These are phyloP conservation scores for Tympanoctomys barrerae DNA, from an alignment of 2,797 vertebrate genomes.

Conservation along the genomic window DNA sequence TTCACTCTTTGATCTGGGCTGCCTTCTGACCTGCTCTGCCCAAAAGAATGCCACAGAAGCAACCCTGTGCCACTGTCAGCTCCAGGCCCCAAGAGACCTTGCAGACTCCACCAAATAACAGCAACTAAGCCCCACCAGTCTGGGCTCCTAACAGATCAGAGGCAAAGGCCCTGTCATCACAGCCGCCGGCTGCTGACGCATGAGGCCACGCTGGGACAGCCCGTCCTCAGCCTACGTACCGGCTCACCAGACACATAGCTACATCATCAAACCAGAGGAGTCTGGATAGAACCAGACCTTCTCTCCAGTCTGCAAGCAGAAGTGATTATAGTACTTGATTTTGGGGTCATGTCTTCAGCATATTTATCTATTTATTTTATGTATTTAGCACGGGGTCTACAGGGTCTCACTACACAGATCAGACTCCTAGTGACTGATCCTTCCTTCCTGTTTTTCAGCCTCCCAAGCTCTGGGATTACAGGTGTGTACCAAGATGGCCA, in stretches of 20 bases:
- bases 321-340: neutral
- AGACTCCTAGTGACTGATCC: too few species aligned
- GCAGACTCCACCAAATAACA: neutral
- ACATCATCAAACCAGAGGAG: neutral
- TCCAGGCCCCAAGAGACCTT: neutral
- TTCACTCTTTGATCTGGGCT: neutral
- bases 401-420: too few species aligned
- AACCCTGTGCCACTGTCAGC: neutral
- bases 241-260: neutral
- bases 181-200: neutral
- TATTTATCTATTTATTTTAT: too few species aligned
- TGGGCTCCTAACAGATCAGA: neutral
- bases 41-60: neutral
- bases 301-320: neutral
- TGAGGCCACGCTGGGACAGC: neutral
- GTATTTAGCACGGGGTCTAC: too few species aligned
- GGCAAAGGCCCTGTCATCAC: neutral
- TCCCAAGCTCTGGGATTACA: too few species aligned
- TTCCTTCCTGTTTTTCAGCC: too few species aligned
- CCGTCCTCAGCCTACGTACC: accelerated
- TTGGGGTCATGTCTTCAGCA: neutral
- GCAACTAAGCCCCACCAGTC: neutral
- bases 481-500: too few species aligned
- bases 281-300: neutral
- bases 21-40: neutral